phyloP scores from a whole-genome alignment of 2,888 invertebrate species.

The Conistra vaccinii region DNA sequence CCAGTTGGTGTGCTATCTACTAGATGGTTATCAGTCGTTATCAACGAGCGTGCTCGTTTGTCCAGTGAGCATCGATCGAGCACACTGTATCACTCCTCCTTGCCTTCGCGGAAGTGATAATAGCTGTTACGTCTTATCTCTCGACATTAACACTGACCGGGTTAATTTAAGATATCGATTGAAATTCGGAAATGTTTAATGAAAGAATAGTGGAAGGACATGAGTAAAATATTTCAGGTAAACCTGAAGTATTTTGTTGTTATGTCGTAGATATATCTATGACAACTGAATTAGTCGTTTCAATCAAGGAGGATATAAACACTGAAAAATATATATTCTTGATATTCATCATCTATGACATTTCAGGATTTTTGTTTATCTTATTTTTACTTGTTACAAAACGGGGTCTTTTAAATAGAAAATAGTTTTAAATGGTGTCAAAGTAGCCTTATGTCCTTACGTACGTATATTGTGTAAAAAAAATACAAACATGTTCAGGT shows the following conservation, averaged over 20 bases:
- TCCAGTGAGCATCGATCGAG: conserved; percentile 74
- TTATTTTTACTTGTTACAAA: neutral
- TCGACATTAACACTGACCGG: conserved; percentile 79
- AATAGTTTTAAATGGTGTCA: neutral
- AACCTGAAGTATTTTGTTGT: no score
- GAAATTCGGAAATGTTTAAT: conserved; percentile 44
- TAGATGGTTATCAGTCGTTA: conserved; percentile 82
- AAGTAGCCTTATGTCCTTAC: neutral
- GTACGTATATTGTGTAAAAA: neutral
- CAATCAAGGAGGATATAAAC: neutral
- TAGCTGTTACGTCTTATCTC: conserved; percentile 67
- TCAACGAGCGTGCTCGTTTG: conserved; percentile 81
- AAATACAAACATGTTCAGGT: neutral
- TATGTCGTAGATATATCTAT: no score
- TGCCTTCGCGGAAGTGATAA: conserved; percentile 76
- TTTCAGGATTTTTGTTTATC: neutral
- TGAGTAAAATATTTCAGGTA: neutral
- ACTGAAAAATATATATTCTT: neutral
- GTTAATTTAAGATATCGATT: conserved; percentile 66
- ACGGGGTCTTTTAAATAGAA: neutral
- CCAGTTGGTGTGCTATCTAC: conserved; percentile 78
- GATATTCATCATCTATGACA: neutral
- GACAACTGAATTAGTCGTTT: neutral
- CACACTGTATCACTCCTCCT: conserved; percentile 68
- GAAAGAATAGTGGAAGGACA: neutral